A percentile compares a stretch with the other conserved stretches of the same genome.
These are phyloP conservation scores for Drosophila takahashii DNA, from an alignment of 1,140 invertebrate species.

Conservation along the genomic window DNA sequence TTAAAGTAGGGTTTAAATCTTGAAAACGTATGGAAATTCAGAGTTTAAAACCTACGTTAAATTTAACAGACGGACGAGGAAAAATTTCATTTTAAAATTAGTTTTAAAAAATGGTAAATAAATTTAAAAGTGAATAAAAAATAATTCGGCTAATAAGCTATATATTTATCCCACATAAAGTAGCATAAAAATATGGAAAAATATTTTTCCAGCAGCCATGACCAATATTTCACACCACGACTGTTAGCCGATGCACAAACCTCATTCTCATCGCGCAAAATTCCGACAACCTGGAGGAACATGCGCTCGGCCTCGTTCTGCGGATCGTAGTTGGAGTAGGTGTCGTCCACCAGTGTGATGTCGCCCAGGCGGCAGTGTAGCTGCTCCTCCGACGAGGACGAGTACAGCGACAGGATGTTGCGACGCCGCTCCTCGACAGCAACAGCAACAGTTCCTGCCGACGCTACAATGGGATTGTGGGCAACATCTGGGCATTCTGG, in stretches of 20 bases:
- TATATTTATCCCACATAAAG: too few species aligned
- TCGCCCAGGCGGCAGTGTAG: conserved; percentile 74
- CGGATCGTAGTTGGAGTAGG: conserved; percentile 79
- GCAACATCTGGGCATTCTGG: background rate
- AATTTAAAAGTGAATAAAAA: too few species aligned
- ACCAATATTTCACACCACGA: conserved; percentile 3
- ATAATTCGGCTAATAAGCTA: background rate
- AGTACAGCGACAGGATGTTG: conserved; percentile 72
- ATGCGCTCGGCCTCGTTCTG: conserved; percentile 84
- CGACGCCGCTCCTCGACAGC: conserved; percentile 50
- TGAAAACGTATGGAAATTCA: too few species aligned
- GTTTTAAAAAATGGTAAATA: too few species aligned
- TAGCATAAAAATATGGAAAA: background rate
- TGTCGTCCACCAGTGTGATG: conserved; percentile 83
- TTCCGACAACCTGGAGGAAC: conserved; percentile 84
- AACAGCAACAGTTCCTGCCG: conserved; percentile 6
- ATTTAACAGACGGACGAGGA: too few species aligned
- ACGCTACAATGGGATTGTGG: conserved; percentile 1
- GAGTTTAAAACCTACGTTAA: too few species aligned
- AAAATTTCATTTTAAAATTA: too few species aligned
- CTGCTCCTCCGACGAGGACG: conserved; percentile 76
- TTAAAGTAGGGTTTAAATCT: too few species aligned
- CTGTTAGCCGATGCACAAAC: conserved; percentile 72
- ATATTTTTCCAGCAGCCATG: background rate
- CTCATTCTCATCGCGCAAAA: conserved; percentile 84